phyloP scores from a whole-genome alignment of 2,888 invertebrate species.

The Conchocele bisecta region DNA sequence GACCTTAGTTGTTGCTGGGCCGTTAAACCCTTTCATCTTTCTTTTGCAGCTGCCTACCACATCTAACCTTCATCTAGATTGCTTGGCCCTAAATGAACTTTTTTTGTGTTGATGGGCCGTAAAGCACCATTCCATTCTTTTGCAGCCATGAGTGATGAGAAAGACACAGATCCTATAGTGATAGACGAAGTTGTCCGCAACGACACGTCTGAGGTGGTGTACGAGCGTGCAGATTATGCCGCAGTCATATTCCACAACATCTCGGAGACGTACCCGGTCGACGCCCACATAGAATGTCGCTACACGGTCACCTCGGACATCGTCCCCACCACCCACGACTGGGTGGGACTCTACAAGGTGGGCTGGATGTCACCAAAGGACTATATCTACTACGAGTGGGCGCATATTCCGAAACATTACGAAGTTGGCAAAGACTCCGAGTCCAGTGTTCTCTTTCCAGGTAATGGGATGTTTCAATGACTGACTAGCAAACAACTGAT shows the following conservation, averaged over 20 bases:
- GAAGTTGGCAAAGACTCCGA: conserved; percentile 67
- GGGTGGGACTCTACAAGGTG: conserved; percentile 80
- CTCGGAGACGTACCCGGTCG: conserved; percentile 77
- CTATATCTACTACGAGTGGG: conserved; percentile 78
- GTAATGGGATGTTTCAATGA: conserved; percentile 46
- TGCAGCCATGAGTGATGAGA: conserved; percentile 28
- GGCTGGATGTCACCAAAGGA: conserved; percentile 78
- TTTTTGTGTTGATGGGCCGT: no score
- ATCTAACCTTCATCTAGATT: no score
- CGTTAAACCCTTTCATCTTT: no score
- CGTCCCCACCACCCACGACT: conserved; percentile 72
- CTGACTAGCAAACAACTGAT: no score
- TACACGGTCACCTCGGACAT: conserved; percentile 76
- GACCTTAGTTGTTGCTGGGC: no score
- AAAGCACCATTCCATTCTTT: no score
- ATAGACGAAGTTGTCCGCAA: conserved; percentile 47
- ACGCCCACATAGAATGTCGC: conserved; percentile 74
- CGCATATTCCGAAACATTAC: conserved; percentile 67
- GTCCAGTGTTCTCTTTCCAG: conserved; percentile 71
- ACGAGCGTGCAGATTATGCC: conserved; percentile 69
- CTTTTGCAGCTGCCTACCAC: no score
- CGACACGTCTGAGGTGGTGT: conserved; percentile 23
- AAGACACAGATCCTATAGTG: conserved; percentile 37
- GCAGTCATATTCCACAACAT: conserved; percentile 79
- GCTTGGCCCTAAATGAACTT: no score